These are phyloP conservation scores for Bubo scandiacus DNA, from an alignment of 2,113 vertebrate species.

Conservation along the genomic window DNA sequence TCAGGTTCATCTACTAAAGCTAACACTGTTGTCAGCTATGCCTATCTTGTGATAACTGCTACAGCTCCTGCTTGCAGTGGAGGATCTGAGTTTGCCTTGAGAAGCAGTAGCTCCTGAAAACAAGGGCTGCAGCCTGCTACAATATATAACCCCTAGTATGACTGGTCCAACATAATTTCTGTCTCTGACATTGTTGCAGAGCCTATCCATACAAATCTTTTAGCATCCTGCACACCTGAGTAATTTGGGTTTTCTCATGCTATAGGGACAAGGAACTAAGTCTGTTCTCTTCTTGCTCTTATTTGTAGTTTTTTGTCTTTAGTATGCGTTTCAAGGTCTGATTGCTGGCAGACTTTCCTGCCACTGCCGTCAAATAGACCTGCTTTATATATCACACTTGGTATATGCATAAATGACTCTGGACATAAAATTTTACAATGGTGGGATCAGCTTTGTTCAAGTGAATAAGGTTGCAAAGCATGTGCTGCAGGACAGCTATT, in stretches of 20 bases:
- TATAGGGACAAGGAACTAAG: neutral
- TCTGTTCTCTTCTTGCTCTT: neutral
- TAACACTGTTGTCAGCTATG: neutral
- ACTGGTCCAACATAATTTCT: neutral
- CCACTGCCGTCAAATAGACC: neutral
- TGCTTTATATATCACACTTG: neutral
- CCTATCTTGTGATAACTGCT: fast-evolving
- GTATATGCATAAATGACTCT: neutral
- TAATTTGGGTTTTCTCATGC: neutral
- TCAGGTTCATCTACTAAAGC: neutral
- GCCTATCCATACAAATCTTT: neutral
- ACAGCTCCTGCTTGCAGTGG: neutral
- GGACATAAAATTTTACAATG: neutral
- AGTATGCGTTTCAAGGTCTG: neutral
- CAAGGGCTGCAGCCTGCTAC: neutral
- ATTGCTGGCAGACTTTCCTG: neutral
- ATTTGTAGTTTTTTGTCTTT: neutral
- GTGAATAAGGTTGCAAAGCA: neutral
- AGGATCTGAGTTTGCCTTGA: neutral
- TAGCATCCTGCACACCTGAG: neutral
- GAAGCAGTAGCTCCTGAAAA: neutral
- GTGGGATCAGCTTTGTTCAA: neutral
- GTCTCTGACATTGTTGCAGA: neutral
- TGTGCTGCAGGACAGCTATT: neutral
- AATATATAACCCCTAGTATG: neutral